Base-by-base conservation (phyloP, 2,888 invertebrate species). In the Chironomus riparius region DNA sequence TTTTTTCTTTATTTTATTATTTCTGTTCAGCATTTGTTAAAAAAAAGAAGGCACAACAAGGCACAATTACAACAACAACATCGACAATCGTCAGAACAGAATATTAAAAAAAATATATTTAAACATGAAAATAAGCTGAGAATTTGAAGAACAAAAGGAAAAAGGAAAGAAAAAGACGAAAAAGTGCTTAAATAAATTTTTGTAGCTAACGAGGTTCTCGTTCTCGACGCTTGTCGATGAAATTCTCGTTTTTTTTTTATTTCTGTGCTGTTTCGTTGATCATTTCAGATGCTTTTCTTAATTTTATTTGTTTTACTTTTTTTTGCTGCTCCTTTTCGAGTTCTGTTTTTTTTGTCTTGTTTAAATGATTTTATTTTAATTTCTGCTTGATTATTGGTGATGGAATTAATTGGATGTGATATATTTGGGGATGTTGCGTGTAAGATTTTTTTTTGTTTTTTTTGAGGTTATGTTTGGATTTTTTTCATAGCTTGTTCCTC, bases 301-400 rank as follows among this genome's bases (percentile, higher is more conserved):
- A 65, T 65, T 65, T 65, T 65, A 65, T 65, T 65, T 65, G 65
- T 65, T 65, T 65, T 65, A 65, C 65, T 65, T n/a, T 21, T 65
- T 65, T 65, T 21, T 24, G 2, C 65, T 18, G 24, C 22, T 65
- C 5, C 4, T 65, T 22, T 65, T 65, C 13, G 62, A 1, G 28
- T 21, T 13, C 13, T 65, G 24, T 65, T 24, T 21, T 18, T 38
- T 56, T 56, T 56, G 3, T 48, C 10, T 3, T 48, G 48, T 50
- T 38, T 10, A 38, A 38, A 38, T 38, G 38, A 38, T 38, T 38
- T 38, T 38, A 38, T 38, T 38, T 38, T 38, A 38, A 38, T 38
- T 38, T 38, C 4, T 38, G 38, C 38, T 38, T 38, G 38, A 38
- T 38, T 38, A 38, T 38, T 38, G 38, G 38, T 10, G 10, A 38